Evolutionary conservation across 2,113 vertebrate genomes (phyloP).

Genomic region (Tympanuchus pallidicinctus): DNA sequence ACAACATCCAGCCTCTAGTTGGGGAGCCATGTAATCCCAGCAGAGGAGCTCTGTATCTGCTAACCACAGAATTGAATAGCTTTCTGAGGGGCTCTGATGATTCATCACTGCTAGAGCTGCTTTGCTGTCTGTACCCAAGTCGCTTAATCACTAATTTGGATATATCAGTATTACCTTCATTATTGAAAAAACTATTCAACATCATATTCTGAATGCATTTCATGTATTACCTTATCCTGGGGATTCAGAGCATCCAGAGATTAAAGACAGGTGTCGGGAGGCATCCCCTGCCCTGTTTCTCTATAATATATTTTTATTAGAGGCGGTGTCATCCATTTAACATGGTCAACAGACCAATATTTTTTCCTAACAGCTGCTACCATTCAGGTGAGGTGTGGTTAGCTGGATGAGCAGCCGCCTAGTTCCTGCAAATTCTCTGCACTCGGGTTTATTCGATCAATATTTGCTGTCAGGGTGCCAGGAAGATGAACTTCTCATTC

Average conservation of each 20-base stretch:
- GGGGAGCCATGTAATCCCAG: background rate
- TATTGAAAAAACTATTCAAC: background rate
- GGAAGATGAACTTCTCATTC: background rate
- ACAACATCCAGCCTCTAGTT: background rate
- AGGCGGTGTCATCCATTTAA: background rate
- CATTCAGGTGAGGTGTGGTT: fast-evolving
- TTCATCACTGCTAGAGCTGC: fast-evolving
- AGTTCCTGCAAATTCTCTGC: background rate
- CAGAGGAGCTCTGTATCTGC: fast-evolving
- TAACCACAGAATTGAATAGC: background rate
- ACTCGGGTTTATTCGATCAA: background rate
- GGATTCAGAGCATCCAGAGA: background rate
- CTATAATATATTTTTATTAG: background rate
- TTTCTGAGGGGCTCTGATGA: background rate
- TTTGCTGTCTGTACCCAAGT: background rate
- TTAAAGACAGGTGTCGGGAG: background rate
- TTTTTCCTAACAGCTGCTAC: background rate
- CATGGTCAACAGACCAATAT: background rate
- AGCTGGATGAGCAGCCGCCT: background rate
- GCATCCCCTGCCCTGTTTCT: background rate
- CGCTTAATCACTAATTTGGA: background rate
- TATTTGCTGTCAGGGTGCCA: background rate
- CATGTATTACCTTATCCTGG: background rate
- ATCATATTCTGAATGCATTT: background rate
- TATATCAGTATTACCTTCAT: background rate